Conservation (phyloP, 2,797 vertebrate genomes). For the Kryptopterus vitreolus region DNA sequence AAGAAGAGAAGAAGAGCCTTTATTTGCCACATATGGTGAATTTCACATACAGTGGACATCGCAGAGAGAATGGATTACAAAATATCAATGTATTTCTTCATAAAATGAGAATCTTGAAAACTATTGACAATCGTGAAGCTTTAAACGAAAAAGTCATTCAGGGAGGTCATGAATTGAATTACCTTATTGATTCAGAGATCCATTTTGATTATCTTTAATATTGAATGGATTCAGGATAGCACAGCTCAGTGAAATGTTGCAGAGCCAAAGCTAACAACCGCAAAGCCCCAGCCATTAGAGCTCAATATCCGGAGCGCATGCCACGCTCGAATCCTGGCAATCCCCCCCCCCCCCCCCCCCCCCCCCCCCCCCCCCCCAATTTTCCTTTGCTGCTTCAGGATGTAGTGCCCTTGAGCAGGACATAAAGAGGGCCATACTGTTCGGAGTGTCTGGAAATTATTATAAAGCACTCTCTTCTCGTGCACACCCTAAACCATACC, state of each 20-base stretch:
- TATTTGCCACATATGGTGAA: too few relatives aligned
- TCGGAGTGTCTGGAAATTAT: slow-evolving; percentile 52
- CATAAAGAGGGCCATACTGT: slow-evolving; percentile 49
- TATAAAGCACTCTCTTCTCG: slow-evolving; percentile 39
- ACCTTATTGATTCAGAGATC: slow-evolving; percentile 10
- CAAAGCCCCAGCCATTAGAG: slow-evolving; percentile 32
- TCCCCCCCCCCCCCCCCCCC: background rate
- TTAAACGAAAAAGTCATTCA: background rate
- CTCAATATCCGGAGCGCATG: slow-evolving; percentile 32
- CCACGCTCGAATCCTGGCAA: slow-evolving; percentile 13
- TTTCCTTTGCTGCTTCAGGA: slow-evolving; percentile 34
- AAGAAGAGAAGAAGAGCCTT: too few relatives aligned
- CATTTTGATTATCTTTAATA: slow-evolving; percentile 8
- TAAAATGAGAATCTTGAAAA: background rate
- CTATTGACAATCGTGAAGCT: background rate
- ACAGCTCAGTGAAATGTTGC: slow-evolving; percentile 1
- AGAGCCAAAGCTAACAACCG: slow-evolving; percentile 32
- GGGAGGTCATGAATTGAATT: slow-evolving; percentile 9
- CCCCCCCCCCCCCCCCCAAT: background rate
- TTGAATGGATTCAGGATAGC: slow-evolving; percentile 21
- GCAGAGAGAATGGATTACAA: background rate
- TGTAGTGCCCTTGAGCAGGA: slow-evolving; percentile 3
- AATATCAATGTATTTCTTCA: too few relatives aligned
- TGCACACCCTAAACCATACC: slow-evolving; percentile 38
- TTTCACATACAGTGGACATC: too few relatives aligned